These are phyloP conservation scores for Microcebus murinus DNA, from an alignment of 2,113 vertebrate species.

Conservation along the genomic window DNA sequence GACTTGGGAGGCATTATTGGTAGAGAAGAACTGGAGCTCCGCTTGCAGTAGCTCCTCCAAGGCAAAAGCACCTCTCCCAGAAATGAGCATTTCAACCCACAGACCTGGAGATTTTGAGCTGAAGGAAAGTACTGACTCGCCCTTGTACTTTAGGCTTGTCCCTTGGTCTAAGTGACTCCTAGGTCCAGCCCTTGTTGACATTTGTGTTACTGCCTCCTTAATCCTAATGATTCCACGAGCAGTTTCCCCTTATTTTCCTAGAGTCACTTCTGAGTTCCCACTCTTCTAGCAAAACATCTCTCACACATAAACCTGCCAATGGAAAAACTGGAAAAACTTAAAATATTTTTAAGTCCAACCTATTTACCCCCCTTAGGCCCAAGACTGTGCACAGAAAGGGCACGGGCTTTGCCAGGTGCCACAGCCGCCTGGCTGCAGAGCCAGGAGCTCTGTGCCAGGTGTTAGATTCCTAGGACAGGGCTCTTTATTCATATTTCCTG, in stretches of 20 bases:
- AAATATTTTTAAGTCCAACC: not conserved
- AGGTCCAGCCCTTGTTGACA: not conserved
- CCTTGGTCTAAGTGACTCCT: not conserved
- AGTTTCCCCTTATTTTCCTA: not conserved
- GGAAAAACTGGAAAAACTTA: not conserved
- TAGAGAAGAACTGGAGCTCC: not conserved
- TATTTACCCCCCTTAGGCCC: not conserved
- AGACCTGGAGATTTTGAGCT: not conserved
- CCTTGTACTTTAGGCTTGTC: not conserved
- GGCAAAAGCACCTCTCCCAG: not conserved
- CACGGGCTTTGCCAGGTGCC: not conserved
- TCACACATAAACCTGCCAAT: not conserved
- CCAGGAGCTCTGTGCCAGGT: no score
- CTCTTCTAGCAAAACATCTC: not conserved
- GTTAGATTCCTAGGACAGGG: not conserved
- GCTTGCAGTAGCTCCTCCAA: not conserved
- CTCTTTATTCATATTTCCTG: not conserved
- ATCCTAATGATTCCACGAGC: not conserved
- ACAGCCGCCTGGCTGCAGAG: rapidly evolving
- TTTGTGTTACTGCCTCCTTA: not conserved
- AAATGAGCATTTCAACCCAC: not conserved
- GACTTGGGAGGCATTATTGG: not conserved
- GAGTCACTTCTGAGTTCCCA: not conserved
- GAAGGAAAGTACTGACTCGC: not conserved
- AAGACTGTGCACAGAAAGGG: not conserved